A percentile compares a stretch with the other conserved stretches of the same genome.
Evolutionary conservation across 1,140 invertebrate genomes (phyloP).

Genomic region (Choristoneura fumiferana): DNA sequence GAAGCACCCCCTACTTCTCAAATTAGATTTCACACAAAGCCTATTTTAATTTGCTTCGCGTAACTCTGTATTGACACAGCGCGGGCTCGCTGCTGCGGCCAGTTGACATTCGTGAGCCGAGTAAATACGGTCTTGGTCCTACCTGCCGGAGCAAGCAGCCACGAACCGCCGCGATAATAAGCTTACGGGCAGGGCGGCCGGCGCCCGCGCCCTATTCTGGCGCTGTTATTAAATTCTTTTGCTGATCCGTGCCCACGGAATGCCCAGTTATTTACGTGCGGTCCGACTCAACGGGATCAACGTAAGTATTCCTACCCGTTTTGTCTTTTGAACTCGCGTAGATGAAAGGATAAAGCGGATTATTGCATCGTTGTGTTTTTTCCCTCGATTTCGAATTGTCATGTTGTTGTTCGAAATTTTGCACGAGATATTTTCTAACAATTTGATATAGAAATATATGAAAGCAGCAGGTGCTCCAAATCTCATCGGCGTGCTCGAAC

Average conservation of each 20-base stretch:
- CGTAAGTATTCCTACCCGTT: conserved; percentile 41
- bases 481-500: conserved; percentile 28
- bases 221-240: conserved; percentile 71
- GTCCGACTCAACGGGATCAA: conserved; percentile 48
- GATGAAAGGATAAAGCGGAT: conserved; percentile 37
- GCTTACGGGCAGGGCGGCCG: conserved; percentile 58
- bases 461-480: conserved; percentile 50
- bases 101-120: conserved; percentile 63
- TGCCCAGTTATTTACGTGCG: conserved; percentile 54
- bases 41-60: conserved; percentile 75
- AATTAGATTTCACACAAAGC: conserved; percentile 77
- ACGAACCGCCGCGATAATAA: conserved; percentile 66
- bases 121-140: conserved; percentile 73
- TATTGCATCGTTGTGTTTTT: conserved; percentile 35
- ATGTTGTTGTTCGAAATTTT: conserved; percentile 17
- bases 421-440: conserved; percentile 32
- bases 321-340: conserved; percentile 39
- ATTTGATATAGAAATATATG: conserved; percentile 33
- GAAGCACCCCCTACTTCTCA: conserved; percentile 63
- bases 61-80: conserved; percentile 60
- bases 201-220: conserved; percentile 40
- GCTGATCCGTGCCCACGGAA: conserved; percentile 45
- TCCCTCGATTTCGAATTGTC: conserved; percentile 17
- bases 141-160: conserved; percentile 41
- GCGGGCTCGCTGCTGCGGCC: conserved; percentile 45